Base-by-base conservation (phyloP, 1,140 invertebrate genomes). In the Drosophila repletoides region DNA sequence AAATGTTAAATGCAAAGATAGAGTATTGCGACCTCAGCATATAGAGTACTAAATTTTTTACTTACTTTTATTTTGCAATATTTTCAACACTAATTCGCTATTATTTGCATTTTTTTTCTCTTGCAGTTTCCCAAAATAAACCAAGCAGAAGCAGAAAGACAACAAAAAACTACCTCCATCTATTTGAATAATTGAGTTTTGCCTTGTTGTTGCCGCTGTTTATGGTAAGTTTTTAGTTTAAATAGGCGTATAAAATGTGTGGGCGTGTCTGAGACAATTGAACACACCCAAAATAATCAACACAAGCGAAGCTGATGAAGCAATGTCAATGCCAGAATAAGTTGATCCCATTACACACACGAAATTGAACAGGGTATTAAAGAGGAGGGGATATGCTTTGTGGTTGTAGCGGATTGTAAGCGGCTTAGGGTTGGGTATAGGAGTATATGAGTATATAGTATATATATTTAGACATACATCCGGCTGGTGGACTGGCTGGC, bases 271-370 rank as follows among this genome's bases (percentile, higher is more conserved):
- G n/a, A 65, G 72, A 49, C 79, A 66, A 73, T 55, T 71, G 67
- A 34, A 63, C 79, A 70, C 77, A 67, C 77, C 77, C 74, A 77
- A 69, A n/a, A 17, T 65, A 59, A 84, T 73, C 65, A 72, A 33
- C 15, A 2, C 45, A 19, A 9, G 15, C 15, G 6, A 17, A 55
- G 34, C 46, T 65, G 70, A 74, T 84, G 80, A 72, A 73, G 83
- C 80, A 84, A 75, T 84, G 79, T 86, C 79, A 84, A 84, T 84
- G 79, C 56, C 79, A 86, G 51, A 14, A 40, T 38, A 70, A 58
- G 40, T 59, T 58, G 52, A 43, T 10, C 15, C n/a, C 21, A 45
- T 10, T 45, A 34, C 55, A 43, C 49, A 49, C 51, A n/a, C 31
- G 60, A 12, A 64, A 67, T 61, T 61, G 46, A 60, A 34, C 10